These are phyloP conservation scores for Atrichornis clamosus DNA, from an alignment of 2,113 vertebrate genomes.

Conservation along the genomic window DNA sequence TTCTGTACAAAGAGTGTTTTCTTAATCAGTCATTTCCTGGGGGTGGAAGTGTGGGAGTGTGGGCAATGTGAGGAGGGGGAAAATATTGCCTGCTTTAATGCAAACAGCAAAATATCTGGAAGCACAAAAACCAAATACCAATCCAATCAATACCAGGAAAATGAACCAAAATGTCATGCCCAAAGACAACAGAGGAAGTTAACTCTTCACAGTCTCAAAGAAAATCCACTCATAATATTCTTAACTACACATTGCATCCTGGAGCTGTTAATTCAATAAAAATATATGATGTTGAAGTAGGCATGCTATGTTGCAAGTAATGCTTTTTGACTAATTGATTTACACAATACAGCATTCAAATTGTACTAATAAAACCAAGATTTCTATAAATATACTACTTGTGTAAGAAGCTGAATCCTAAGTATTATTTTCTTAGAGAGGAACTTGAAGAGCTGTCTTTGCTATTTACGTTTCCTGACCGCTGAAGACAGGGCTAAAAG, in stretches of 20 bases:
- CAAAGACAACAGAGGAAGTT: not conserved
- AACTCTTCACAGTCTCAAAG: not conserved
- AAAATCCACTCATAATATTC: not conserved
- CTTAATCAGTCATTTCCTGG: not conserved
- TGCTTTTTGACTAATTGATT: not conserved
- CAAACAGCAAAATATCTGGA: slow-evolving; percentile 22
- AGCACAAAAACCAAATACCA: not conserved
- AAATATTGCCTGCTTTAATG: not conserved
- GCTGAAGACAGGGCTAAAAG: not conserved
- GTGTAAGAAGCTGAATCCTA: not conserved
- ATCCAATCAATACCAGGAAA: slow-evolving; percentile 8
- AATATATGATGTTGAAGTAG: not conserved
- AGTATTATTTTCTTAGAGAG: not conserved
- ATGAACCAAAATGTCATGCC: not conserved
- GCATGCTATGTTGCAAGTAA: not conserved
- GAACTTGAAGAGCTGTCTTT: not conserved
- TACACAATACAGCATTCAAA: not conserved
- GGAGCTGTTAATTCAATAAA: not conserved
- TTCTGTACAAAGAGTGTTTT: not conserved
- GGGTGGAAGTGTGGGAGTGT: not conserved
- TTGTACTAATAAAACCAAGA: not conserved
- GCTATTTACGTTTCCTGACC: not conserved
- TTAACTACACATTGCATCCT: not conserved
- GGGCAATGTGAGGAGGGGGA: fast-evolving
- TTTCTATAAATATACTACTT: not conserved